Percentiles rank a stretch among this genome's conserved stretches.
Evolutionary conservation across 2,888 invertebrate species (phyloP).

Genomic region (Cordilura impudica): DNA sequence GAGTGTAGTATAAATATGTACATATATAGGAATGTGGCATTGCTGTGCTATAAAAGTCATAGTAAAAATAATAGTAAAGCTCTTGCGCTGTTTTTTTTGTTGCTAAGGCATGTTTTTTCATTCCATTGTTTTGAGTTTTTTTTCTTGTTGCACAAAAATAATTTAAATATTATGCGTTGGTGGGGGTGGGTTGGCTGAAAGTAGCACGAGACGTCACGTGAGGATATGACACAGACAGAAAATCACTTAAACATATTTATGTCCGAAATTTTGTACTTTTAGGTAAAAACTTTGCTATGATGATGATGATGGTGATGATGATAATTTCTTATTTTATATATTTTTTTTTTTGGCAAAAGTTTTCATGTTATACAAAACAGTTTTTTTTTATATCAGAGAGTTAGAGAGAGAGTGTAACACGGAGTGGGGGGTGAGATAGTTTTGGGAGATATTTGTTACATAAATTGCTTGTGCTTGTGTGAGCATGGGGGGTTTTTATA

Average conservation of each 20-base stretch:
- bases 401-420: no score
- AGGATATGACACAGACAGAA: conserved; percentile 53
- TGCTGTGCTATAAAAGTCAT: conserved; percentile 18
- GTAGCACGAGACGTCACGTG: conserved; percentile 52
- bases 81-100: conserved; percentile 32
- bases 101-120: conserved; percentile 55
- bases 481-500: no score
- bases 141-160: neutral
- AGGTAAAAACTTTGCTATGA: neutral
- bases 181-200: conserved; percentile 43
- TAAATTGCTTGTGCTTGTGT: no score
- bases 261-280: neutral
- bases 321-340: neutral
- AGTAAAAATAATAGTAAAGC: conserved; percentile 52
- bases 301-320: conserved; percentile 8
- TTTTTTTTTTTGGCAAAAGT: conserved; percentile 34
- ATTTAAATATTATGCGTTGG: no score
- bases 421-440: no score
- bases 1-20: neutral
- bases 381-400: no score
- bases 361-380: neutral
- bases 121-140: conserved; percentile 4
- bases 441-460: no score
- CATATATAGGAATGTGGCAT: neutral
- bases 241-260: conserved; percentile 31